Evolutionary conservation across 2,113 vertebrate genomes (phyloP).

Genomic region (zebrafish (Danio rerio)): DNA sequence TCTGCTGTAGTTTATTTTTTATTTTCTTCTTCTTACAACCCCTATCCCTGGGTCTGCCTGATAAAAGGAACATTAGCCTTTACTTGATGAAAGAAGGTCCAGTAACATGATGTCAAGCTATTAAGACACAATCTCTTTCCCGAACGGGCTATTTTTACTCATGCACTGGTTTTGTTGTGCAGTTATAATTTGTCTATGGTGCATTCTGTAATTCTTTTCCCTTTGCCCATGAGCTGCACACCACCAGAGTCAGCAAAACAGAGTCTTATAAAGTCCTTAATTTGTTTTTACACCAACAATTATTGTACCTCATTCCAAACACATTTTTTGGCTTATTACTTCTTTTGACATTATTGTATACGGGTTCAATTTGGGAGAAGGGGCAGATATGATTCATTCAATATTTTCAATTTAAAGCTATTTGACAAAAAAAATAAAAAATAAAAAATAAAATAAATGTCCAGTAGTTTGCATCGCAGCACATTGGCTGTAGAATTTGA

Average conservation of each 20-base stretch:
- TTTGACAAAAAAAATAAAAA: no score
- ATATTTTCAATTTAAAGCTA: no score
- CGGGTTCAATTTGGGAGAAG: no score
- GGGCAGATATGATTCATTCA: no score
- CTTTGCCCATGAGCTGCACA: constrained; percentile 48
- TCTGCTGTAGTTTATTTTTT: no score
- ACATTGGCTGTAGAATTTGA: no score
- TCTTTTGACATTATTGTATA: neutral
- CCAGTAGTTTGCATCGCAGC: no score
- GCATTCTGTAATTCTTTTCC: constrained; percentile 43
- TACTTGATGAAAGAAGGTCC: neutral
- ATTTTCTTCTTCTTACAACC: no score
- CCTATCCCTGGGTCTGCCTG: no score
- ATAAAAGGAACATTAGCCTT: neutral
- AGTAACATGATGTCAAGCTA: neutral
- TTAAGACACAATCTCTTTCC: neutral
- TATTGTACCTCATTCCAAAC: constrained; percentile 11
- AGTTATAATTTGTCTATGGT: constrained; percentile 34
- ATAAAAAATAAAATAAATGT: no score
- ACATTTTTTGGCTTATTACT: neutral
- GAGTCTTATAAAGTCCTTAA: constrained; percentile 56
- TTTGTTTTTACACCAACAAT: constrained; percentile 57
- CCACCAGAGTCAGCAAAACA: constrained; percentile 54
- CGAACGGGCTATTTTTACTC: constrained; percentile 13
- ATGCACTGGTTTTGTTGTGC: constrained; percentile 12